A percentile compares a stretch with the other conserved stretches of the same genome.
Conservation (phyloP, 2,797 vertebrate genomes). For the Lagocephalus sceleratus region DNA sequence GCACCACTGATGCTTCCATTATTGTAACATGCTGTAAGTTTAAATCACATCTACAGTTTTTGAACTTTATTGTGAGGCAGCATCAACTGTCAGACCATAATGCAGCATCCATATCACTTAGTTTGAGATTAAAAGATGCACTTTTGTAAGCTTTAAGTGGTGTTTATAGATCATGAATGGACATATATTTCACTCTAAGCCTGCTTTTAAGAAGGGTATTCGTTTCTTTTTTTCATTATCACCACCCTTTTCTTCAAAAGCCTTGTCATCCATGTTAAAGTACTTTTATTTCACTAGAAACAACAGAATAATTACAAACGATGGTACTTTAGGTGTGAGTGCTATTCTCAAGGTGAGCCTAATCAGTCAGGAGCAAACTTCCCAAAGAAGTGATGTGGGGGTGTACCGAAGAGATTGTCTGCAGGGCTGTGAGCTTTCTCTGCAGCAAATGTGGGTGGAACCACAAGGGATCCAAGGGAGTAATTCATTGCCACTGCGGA, state of each 20-base stretch:
- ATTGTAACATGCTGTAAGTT: background rate
- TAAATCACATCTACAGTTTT: background rate
- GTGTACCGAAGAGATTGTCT: slow-evolving; percentile 19
- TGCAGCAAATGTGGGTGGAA: slow-evolving; percentile 48
- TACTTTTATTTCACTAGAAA: background rate
- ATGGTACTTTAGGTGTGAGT: slow-evolving; percentile 1
- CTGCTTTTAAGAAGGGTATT: no score
- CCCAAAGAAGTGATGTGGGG: background rate
- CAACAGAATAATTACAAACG: slow-evolving; percentile 8
- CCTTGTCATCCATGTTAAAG: no score
- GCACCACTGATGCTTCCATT: background rate
- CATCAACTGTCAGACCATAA: no score
- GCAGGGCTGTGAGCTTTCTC: slow-evolving; percentile 50
- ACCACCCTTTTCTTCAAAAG: no score
- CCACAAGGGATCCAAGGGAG: slow-evolving; percentile 51
- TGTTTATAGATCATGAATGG: no score
- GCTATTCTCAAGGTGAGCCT: background rate
- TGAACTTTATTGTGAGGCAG: no score
- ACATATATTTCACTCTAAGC: no score
- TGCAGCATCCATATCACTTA: no score
- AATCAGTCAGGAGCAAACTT: background rate
- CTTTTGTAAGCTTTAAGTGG: no score
- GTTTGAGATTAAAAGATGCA: no score
- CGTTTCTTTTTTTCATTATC: no score
- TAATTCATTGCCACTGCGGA: slow-evolving; percentile 71